These are phyloP conservation scores for Serinus canaria DNA, from an alignment of 2,113 vertebrate genomes.

Conservation along the genomic window DNA sequence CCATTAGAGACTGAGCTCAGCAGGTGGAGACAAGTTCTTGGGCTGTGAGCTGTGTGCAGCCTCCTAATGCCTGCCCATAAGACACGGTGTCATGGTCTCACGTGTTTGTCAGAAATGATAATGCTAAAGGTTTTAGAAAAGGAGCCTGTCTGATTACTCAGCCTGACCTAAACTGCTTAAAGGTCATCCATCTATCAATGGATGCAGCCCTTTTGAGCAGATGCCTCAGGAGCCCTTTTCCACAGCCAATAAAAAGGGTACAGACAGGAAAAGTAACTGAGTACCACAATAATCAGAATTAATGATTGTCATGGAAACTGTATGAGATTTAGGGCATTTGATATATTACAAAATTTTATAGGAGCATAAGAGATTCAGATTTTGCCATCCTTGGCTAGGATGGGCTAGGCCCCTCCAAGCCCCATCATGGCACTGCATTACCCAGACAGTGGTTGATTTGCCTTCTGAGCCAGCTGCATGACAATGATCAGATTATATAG, in stretches of 20 bases:
- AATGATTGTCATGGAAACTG: not conserved
- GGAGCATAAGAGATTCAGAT: not conserved
- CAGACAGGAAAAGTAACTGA: not conserved
- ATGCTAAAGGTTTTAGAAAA: not conserved
- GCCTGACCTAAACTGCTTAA: not conserved
- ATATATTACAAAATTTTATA: not conserved
- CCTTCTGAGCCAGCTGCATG: not conserved
- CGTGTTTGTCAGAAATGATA: not conserved
- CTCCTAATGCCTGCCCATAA: not conserved
- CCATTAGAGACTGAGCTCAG: not conserved
- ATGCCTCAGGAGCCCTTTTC: not conserved
- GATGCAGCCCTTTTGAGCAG: not conserved
- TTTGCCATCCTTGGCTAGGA: not conserved
- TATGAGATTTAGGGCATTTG: not conserved
- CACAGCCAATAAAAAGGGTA: not conserved
- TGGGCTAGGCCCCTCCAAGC: not conserved
- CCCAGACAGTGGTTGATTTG: not conserved
- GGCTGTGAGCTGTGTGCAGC: not conserved
- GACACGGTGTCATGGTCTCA: not conserved
- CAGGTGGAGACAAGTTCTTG: not conserved
- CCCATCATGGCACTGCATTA: not conserved
- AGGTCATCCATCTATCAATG: not conserved
- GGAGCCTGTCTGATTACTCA: not conserved
- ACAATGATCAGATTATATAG: not conserved
- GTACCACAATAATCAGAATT: not conserved